Base-by-base conservation (phyloP, 2,888 invertebrate species). In the Nowickia ferox region DNA sequence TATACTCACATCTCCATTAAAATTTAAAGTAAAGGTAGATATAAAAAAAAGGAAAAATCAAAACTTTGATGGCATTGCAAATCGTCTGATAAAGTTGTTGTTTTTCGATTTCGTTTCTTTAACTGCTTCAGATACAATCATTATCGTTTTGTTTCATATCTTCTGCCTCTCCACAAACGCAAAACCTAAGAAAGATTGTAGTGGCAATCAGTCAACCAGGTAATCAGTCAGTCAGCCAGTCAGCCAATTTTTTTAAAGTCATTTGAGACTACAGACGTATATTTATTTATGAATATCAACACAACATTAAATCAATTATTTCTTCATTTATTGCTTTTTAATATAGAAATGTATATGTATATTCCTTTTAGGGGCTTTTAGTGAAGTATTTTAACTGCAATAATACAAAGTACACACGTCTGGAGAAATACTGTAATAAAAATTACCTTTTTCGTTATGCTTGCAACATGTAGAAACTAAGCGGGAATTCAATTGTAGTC, bases 261-360 rank as follows among this genome's bases (percentile, higher is more conserved):
- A 17, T 63, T 44, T 38, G n/a, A 38, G 38, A 79, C n/a, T 69
- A 71, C 82, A 57, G 59, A 82, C 68, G 51, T 76, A 63, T 76
- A 59, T 59, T 68, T 74, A 55, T 69, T 68, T 53, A 65, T 63
- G 48, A 76, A 75, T 79, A 65, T 75, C 46, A 63, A 78, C 69
- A 68, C 74, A 75, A 83, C 46, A 78, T 75, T 69, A 77, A 82
- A 78, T 82, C 82, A 82, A 85, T 82, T 85, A 82, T 82, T 81
- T 80, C 76, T 40, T 61, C 80, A 76, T 80, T 80, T 76, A 84
- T 79, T 78, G 68, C 19, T 84, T 79, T 74, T 84, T 79, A 80
- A 81, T 75, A 55, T 63, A 44, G 13, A 61, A 78, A 53, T 61
- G 13, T 42, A 22, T 57, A 48, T 55, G 1, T 57, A 48, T 55